Conservation (phyloP, 1,140 invertebrate species). For the Drosophila ercepeae region DNA sequence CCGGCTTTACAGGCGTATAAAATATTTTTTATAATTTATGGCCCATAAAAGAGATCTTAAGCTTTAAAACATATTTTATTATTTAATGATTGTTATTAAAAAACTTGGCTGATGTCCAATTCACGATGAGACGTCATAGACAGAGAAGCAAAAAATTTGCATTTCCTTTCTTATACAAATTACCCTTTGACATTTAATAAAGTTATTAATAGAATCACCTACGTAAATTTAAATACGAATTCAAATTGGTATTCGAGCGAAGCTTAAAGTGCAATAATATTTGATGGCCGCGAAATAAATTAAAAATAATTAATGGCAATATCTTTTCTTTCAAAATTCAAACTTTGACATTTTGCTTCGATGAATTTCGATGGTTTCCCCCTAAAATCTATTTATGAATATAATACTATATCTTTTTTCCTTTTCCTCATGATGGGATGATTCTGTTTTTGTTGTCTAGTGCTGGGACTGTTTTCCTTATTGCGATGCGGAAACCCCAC, state of each 20-base stretch:
- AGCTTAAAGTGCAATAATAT: constrained; percentile 45
- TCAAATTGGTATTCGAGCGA: constrained; percentile 30
- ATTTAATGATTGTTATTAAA: constrained; percentile 12
- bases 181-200: constrained; percentile 43
- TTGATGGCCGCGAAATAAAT: constrained; percentile 49
- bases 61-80: background rate
- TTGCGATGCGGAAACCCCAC: constrained; percentile 71
- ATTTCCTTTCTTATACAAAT: constrained; percentile 48
- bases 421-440: no score
- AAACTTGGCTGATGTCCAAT: background rate
- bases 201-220: constrained; percentile 38
- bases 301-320: constrained; percentile 50
- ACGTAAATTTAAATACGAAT: constrained; percentile 32
- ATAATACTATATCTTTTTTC: background rate
- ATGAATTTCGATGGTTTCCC: constrained; percentile 1
- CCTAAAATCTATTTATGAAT: constrained; percentile 11
- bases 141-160: constrained; percentile 19
- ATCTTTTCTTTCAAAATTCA: constrained; percentile 11
- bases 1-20: background rate
- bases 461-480: constrained; percentile 35
- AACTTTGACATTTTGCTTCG: constrained; percentile 38
- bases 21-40: background rate
- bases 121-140: constrained; percentile 32
- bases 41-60: background rate
- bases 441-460: constrained; percentile 28